Evolutionary conservation across 2,113 vertebrate genomes (phyloP).

Genomic region (Lanius ludovicianus): DNA sequence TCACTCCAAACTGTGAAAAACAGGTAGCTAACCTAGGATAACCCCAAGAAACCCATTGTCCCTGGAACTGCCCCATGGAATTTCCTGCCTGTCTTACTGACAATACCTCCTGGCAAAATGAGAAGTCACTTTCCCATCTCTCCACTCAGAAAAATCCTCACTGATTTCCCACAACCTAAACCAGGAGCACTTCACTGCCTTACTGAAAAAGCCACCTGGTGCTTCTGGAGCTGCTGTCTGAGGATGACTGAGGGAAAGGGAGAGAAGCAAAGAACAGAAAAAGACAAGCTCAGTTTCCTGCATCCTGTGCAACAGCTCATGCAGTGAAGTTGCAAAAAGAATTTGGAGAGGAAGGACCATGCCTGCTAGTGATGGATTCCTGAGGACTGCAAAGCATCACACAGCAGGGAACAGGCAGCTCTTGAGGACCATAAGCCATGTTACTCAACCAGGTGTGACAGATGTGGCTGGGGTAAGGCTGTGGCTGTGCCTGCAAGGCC

Average conservation of each 20-base stretch:
- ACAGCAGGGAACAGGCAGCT: neutral
- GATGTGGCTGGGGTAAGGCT: neutral
- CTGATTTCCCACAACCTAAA: neutral
- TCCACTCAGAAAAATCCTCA: neutral
- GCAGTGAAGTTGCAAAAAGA: neutral
- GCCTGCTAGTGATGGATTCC: neutral
- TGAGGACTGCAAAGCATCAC: neutral
- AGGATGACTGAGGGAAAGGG: neutral
- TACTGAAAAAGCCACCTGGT: neutral
- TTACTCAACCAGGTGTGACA: neutral
- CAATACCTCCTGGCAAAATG: neutral
- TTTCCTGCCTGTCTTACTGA: neutral
- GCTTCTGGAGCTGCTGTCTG: neutral
- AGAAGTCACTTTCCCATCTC: neutral
- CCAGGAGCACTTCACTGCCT: neutral
- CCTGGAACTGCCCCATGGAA: neutral
- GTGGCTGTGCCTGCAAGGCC: neutral
- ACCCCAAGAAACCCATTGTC: neutral
- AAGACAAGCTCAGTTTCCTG: neutral
- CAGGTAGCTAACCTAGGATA: neutral
- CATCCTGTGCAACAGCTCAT: neutral
- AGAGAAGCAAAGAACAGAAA: neutral
- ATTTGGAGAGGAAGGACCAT: rapidly evolving
- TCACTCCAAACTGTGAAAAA: neutral
- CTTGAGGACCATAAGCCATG: neutral